A percentile compares a stretch with the other conserved stretches of the same genome.
These are phyloP conservation scores for Trimorus sp. DNA, from an alignment of 2,888 invertebrate genomes.

Conservation along the genomic window DNA sequence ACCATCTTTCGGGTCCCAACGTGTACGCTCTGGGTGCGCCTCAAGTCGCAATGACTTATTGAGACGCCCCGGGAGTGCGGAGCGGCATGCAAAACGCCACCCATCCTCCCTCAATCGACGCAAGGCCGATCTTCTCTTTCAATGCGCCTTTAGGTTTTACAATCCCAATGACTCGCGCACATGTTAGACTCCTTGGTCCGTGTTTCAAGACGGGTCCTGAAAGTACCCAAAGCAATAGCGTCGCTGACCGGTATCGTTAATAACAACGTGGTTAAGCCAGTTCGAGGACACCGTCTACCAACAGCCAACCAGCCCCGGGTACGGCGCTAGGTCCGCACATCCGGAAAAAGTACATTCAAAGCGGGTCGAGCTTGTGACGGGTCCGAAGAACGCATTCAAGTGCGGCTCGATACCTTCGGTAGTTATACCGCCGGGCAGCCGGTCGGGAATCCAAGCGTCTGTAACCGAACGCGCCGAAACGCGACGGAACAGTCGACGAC, in stretches of 20 bases:
- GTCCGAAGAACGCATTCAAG: constrained; percentile 65
- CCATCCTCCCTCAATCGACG: constrained; percentile 82
- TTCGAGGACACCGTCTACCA: constrained; percentile 72
- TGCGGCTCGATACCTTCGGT: constrained; percentile 75
- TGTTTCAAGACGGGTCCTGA: constrained; percentile 89
- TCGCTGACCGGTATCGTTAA: constrained; percentile 69
- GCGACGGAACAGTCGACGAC: constrained; percentile 74
- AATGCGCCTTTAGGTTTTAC: constrained; percentile 85
- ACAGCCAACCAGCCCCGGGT: constrained; percentile 69
- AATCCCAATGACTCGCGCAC: constrained; percentile 87
- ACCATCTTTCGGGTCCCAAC: constrained; percentile 89
- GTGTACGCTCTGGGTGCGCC: constrained; percentile 86
- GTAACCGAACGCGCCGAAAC: constrained; percentile 57
- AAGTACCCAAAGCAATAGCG: constrained; percentile 78
- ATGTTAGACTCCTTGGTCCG: constrained; percentile 89
- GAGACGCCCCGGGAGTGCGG: constrained; percentile 85
- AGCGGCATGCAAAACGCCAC: constrained; percentile 79
- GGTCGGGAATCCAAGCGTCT: constrained; percentile 77
- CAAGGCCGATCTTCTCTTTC: constrained; percentile 84
- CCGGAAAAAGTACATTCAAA: constrained; percentile 22
- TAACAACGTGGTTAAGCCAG: constrained; percentile 61
- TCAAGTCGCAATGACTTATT: constrained; percentile 76
- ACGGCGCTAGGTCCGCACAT: constrained; percentile 71
- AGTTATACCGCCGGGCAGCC: constrained; percentile 75
- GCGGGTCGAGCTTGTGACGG: constrained; percentile 65